Conservation (phyloP, 1,140 invertebrate species). For the Orius insidiosus region DNA sequence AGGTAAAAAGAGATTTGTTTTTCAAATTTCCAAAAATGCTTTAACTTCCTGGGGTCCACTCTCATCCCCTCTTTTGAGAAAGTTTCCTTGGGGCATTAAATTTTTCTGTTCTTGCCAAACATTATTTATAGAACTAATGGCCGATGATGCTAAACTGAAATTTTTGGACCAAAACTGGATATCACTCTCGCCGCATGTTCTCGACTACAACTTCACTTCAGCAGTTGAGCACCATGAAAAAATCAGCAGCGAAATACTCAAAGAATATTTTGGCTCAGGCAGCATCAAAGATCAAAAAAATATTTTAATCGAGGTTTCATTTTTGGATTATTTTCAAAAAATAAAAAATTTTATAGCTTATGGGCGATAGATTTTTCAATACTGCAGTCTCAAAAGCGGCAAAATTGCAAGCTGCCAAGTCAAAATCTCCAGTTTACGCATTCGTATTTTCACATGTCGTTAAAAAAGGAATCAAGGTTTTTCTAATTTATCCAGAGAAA, state of each 20-base stretch:
- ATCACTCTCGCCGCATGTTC: slow-evolving; percentile 31
- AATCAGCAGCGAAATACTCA: slow-evolving; percentile 14
- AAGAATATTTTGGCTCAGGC: neutral
- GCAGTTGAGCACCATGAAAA: slow-evolving; percentile 22
- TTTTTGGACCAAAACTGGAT: slow-evolving; percentile 38
- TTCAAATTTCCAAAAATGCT: neutral
- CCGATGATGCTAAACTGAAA: slow-evolving; percentile 26
- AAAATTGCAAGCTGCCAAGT: slow-evolving; percentile 31
- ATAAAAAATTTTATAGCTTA: neutral
- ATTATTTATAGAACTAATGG: slow-evolving; percentile 24
- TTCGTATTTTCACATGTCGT: slow-evolving; percentile 37
- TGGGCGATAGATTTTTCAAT: slow-evolving; percentile 1
- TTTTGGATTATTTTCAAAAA: too few relatives aligned
- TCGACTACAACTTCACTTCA: slow-evolving; percentile 39
- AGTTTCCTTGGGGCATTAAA: too few relatives aligned
- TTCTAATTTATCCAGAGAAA: neutral
- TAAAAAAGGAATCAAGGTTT: slow-evolving; percentile 30
- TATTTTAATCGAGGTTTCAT: neutral
- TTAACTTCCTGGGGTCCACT: too few relatives aligned
- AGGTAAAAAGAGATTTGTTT: slow-evolving; percentile 2
- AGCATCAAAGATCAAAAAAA: slow-evolving; percentile 1
- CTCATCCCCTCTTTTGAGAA: too few relatives aligned
- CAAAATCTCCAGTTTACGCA: slow-evolving; percentile 35
- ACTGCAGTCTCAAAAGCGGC: slow-evolving; percentile 34
- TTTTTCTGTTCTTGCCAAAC: too few relatives aligned